Evolutionary conservation across 92 coral and sea anemone species (phyloP).

Genomic region (Paramuricea clavata): DNA sequence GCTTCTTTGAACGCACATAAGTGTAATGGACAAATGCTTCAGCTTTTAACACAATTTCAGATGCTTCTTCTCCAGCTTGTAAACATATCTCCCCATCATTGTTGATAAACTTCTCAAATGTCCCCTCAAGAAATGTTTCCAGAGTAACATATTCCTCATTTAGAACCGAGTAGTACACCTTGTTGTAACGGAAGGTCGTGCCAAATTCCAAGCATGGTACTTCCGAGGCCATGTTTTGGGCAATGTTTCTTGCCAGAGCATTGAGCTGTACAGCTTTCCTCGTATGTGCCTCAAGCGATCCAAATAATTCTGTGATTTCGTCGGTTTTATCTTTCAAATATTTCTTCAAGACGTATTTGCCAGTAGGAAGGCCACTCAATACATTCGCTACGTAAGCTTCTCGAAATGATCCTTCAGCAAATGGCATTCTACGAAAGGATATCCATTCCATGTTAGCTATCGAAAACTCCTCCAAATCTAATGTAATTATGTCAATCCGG

Average conservation of each 20-base stretch:
- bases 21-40: constrained; percentile 53
- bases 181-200: constrained; percentile 36
- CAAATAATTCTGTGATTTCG: constrained; percentile 61
- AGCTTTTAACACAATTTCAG: background rate
- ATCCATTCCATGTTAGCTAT: too few species aligned
- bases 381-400: too few species aligned
- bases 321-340: constrained; percentile 52
- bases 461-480: too few species aligned
- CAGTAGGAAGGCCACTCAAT: too few species aligned
- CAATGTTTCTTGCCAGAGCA: constrained; percentile 69
- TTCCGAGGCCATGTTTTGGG: constrained; percentile 54
- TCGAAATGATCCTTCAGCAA: too few species aligned
- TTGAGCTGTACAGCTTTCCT: constrained; percentile 69
- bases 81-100: constrained; percentile 59
- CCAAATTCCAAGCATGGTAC: constrained; percentile 54
- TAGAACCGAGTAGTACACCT: constrained; percentile 56
- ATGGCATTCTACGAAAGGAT: too few species aligned
- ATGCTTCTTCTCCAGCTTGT: background rate
- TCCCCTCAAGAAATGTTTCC: constrained; percentile 51
- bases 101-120: constrained; percentile 54
- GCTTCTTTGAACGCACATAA: background rate
- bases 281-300: constrained; percentile 57
- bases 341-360: too few species aligned
- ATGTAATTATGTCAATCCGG: too few species aligned
- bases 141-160: constrained; percentile 53